These are phyloP conservation scores for Saxidomus purpurata DNA, from an alignment of 1,140 invertebrate genomes.

Conservation along the genomic window DNA sequence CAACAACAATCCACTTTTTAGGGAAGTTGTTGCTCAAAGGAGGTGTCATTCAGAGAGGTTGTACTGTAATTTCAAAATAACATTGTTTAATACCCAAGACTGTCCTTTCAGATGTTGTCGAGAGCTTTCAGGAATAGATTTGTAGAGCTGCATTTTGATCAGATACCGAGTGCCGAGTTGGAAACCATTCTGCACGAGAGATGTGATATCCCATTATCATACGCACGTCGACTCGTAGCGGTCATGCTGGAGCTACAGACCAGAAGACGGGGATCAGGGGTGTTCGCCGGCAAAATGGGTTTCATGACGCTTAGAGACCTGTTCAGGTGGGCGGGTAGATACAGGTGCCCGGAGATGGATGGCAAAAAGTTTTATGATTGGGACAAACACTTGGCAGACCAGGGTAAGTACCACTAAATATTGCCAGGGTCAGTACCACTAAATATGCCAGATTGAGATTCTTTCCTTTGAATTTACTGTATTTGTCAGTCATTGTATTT, in stretches of 20 bases:
- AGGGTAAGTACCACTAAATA: slow-evolving; percentile 88
- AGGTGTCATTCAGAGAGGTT: too few species aligned
- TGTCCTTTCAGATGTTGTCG: slow-evolving; percentile 90
- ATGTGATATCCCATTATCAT: slow-evolving; percentile 95
- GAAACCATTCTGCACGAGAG: slow-evolving; percentile 96
- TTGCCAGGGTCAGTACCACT: too few species aligned
- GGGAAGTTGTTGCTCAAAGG: too few species aligned
- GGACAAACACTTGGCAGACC: slow-evolving; percentile 98
- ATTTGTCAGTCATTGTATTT: too few species aligned
- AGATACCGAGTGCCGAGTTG: slow-evolving; percentile 96
- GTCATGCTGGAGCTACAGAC: slow-evolving; percentile 96
- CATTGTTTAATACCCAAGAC: too few species aligned
- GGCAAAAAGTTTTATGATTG: slow-evolving; percentile 92
- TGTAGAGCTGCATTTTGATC: slow-evolving; percentile 98
- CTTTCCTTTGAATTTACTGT: too few species aligned
- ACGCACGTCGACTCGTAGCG: slow-evolving; percentile 96
- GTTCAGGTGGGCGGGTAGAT: slow-evolving; percentile 99
- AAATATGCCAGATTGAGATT: too few species aligned
- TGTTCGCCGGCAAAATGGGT: slow-evolving; percentile 97
- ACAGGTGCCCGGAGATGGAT: slow-evolving; percentile 87
- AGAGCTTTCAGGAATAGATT: slow-evolving; percentile 99
- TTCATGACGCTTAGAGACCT: slow-evolving; percentile 98
- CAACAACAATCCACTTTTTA: too few species aligned
- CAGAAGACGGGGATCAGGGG: slow-evolving; percentile 93
- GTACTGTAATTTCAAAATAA: too few species aligned